Evolutionary conservation across 2,888 invertebrate species (phyloP).

Genomic region (Rapana venosa): DNA sequence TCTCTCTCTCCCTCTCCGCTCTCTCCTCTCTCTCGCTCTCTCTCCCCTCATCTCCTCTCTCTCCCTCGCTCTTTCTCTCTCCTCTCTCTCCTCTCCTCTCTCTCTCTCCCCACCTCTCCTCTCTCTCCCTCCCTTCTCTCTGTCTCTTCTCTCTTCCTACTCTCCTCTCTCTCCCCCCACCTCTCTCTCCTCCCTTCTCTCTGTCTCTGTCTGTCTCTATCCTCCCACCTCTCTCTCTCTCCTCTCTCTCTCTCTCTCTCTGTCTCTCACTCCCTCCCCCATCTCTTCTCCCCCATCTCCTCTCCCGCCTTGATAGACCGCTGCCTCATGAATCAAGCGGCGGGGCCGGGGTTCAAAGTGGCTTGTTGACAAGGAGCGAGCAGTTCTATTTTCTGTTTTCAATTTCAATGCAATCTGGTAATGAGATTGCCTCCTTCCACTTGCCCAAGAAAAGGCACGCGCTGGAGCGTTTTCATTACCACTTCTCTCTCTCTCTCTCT

Average conservation of each 20-base stretch:
- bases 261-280: neutral
- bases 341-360: conserved; percentile 22
- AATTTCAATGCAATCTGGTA: conserved; percentile 41
- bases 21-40: neutral
- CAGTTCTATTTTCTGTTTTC: conserved; percentile 42
- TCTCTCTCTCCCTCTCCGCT: neutral
- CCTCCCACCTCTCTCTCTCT: neutral
- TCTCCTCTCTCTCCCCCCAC: neutral
- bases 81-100: neutral
- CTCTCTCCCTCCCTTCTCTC: too few relatives aligned
- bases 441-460: conserved; percentile 11
- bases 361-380: conserved; percentile 34
- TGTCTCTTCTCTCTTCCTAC: neutral
- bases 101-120: neutral
- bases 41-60: neutral
- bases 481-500: neutral
- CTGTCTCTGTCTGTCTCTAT: neutral
- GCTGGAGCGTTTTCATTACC: conserved; percentile 40
- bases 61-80: neutral
- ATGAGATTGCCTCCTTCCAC: conserved; percentile 36
- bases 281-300: neutral
- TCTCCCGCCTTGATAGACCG: neutral
- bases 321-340: conserved; percentile 35
- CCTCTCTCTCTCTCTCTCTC: neutral
- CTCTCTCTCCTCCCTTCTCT: neutral